A percentile compares a stretch with the other conserved stretches of the same genome.
These are phyloP conservation scores for Xyrichtys novacula DNA, from an alignment of 2,797 vertebrate genomes.

Conservation along the genomic window DNA sequence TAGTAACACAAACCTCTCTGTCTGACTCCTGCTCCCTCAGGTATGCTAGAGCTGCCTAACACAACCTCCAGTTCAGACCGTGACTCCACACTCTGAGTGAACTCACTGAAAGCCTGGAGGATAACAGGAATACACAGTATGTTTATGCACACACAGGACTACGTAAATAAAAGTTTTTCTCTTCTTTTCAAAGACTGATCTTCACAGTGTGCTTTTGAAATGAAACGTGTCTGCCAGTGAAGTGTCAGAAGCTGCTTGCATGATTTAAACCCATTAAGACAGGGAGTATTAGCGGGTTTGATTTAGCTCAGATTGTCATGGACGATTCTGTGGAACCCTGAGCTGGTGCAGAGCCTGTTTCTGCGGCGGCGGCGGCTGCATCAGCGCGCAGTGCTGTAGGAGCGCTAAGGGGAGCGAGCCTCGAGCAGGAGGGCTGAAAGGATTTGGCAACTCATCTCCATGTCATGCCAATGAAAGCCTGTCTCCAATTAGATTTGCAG, in stretches of 20 bases:
- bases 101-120: slow-evolving; percentile 49
- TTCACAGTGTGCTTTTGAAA: slow-evolving; percentile 32
- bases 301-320: slow-evolving; percentile 50
- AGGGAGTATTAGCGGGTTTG: slow-evolving; percentile 45
- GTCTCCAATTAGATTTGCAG: slow-evolving; percentile 82
- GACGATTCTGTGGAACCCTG: slow-evolving; percentile 30
- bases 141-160: slow-evolving; percentile 35
- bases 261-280: slow-evolving; percentile 61
- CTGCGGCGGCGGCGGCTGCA: slow-evolving; percentile 41
- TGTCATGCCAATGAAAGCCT: slow-evolving; percentile 80
- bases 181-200: slow-evolving; percentile 16
- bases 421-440: slow-evolving; percentile 72
- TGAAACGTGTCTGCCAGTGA: slow-evolving; percentile 35
- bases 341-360: slow-evolving; percentile 18
- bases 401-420: slow-evolving; percentile 53
- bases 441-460: slow-evolving; percentile 83
- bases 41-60: slow-evolving; percentile 34
- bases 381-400: slow-evolving; percentile 43
- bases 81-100: slow-evolving; percentile 53
- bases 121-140: slow-evolving; percentile 32
- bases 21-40: slow-evolving; percentile 54
- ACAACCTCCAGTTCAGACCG: slow-evolving; percentile 59
- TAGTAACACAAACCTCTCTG: slow-evolving; percentile 61
- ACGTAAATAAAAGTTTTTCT: slow-evolving; percentile 46
- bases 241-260: slow-evolving; percentile 8